Evolutionary conservation across 2,113 vertebrate species (phyloP), one percentile per base, ranked within the genome.

Genomic region (Leptosomus discolor): DNA sequence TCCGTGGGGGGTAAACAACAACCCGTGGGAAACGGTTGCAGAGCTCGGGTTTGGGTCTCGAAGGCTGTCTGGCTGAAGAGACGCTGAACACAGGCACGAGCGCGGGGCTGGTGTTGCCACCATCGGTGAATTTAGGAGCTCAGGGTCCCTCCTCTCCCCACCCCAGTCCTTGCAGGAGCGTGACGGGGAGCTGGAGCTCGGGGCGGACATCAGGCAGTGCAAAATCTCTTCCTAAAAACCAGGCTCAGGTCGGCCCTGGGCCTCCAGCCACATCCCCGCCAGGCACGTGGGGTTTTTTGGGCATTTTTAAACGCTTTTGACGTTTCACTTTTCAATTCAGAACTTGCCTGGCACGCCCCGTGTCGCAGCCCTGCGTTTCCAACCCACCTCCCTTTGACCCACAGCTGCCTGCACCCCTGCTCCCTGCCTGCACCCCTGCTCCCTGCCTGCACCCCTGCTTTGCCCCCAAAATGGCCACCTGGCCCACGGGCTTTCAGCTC

Each of bases 111-210:
- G 11, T 12, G 27, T 8, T 24, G 4, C 0, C 3, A 2, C 45
- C 39, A 1, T 20, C 32, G 3, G 2, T 22, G 50, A 19, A 30
- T 53, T 58, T 14, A 8, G 71, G 65, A 41, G 78, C 51, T 36
- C 3, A 0, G 37, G 22, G 76, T 37, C 19, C 6, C 41, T 36
- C 37, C 48, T 27, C 0, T 0, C 16, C n/a, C 6, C 29, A 0
- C 27, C 15, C 34, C 1, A 3, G 11, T 36, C 20, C 34, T 24
- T 53, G 39, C 27, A 23, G 43, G 48, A 48, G 9, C 1, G 6
- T 6, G 23, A 10, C 4, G 41, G 34, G 43, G 48, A 48, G 29
- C 60, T 26, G 12, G 1, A 24, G 22, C 79, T 75, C 29, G 4
- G 15, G 11, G 29, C 5, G 12, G 22, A 46, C 24, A 12, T 9